phyloP scores from a whole-genome alignment of 2,888 invertebrate genomes.

The Troides oblongomaculatus region DNA sequence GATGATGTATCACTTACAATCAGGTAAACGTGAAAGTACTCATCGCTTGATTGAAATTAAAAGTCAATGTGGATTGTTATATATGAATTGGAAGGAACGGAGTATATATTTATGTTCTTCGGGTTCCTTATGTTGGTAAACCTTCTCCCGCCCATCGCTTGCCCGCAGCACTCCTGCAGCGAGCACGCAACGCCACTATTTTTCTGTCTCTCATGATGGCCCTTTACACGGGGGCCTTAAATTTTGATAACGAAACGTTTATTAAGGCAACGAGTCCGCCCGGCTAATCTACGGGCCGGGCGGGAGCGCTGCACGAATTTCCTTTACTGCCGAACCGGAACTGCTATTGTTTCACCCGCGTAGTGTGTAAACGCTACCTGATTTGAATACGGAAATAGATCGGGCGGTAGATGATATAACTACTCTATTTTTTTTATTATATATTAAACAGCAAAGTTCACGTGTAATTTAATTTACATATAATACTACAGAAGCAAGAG shows the following conservation, averaged over 20 bases:
- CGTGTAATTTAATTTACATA: too few relatives aligned
- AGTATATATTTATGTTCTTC: too few relatives aligned
- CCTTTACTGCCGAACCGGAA: slow-evolving; percentile 1
- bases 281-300: slow-evolving; percentile 22
- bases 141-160: slow-evolving; percentile 35
- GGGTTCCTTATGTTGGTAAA: too few relatives aligned
- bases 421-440: not conserved
- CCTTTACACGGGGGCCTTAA: slow-evolving; percentile 49
- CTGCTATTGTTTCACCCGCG: not conserved
- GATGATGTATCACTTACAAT: too few relatives aligned
- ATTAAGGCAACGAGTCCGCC: slow-evolving; percentile 22
- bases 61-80: too few relatives aligned
- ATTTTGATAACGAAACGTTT: slow-evolving; percentile 52
- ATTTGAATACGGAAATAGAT: not conserved
- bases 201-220: slow-evolving; percentile 51
- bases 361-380: not conserved
- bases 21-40: too few relatives aligned
- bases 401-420: not conserved
- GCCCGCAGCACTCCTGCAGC: slow-evolving; percentile 27
- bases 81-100: too few relatives aligned
- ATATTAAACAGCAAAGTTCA: too few relatives aligned
- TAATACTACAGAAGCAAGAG: too few relatives aligned
- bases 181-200: slow-evolving; percentile 61
- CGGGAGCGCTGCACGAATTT: slow-evolving; percentile 25
- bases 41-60: too few relatives aligned